phyloP scores from a whole-genome alignment of 2,888 invertebrate genomes.

The Clivina fossor region DNA sequence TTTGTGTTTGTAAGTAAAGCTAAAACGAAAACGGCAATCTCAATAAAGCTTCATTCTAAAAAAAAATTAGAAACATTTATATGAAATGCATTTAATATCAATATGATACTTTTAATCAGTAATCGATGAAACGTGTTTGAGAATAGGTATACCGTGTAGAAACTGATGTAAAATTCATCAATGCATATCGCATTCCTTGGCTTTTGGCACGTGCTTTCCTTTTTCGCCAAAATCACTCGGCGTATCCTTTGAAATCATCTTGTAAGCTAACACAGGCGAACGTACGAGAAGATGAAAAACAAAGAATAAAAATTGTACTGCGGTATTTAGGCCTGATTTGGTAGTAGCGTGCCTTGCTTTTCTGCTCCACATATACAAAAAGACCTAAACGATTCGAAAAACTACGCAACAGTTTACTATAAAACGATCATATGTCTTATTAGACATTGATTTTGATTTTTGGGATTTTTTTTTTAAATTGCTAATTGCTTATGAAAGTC shows the following conservation, averaged over 20 bases:
- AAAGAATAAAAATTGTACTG: conserved; percentile 6
- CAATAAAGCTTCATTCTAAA: too few species aligned
- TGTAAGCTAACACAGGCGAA: not conserved
- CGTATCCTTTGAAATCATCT: conserved; percentile 18
- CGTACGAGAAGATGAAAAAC: too few species aligned
- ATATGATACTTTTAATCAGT: too few species aligned
- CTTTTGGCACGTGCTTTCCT: conserved; percentile 30
- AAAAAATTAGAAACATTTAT: too few species aligned
- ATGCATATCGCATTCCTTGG: conserved; percentile 31
- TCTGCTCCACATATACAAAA: conserved; percentile 9
- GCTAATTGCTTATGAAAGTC: not conserved
- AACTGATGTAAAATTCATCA: conserved; percentile 30
- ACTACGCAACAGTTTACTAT: conserved; percentile 9
- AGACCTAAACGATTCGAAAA: too few species aligned
- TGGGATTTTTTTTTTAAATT: not conserved
- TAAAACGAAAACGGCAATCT: too few species aligned
- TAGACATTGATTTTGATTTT: not conserved
- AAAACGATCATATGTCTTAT: conserved; percentile 3
- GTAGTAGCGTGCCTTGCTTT: too few species aligned
- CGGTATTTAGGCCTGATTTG: conserved; percentile 33
- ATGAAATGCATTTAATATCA: too few species aligned
- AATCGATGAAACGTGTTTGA: too few species aligned
- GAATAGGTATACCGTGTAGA: too few species aligned
- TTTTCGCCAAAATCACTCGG: conserved; percentile 23
- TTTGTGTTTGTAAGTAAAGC: too few species aligned